A percentile compares a stretch with the other conserved stretches of the same genome.
These are phyloP conservation scores for Hystrix cristata DNA, from an alignment of 2,113 vertebrate species.

Conservation along the genomic window DNA sequence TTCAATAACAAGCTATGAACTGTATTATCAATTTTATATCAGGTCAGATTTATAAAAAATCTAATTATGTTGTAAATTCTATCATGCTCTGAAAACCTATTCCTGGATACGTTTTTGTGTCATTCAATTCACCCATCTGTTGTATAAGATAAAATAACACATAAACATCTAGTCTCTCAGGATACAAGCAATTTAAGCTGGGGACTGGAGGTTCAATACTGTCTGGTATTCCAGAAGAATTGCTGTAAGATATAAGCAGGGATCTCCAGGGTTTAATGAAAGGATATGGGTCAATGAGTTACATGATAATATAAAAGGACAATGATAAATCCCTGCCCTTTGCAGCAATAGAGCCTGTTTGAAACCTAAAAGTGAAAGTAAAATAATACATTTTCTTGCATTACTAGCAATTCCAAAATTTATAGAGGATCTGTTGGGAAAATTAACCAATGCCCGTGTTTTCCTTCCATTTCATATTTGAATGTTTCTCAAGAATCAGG, in stretches of 20 bases:
- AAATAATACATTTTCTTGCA: background rate
- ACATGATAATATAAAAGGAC: background rate
- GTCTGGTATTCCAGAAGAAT: background rate
- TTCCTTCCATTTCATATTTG: background rate
- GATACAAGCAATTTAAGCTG: background rate
- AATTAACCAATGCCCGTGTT: background rate
- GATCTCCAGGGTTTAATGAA: background rate
- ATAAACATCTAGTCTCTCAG: background rate
- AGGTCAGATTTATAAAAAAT: background rate
- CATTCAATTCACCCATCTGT: background rate
- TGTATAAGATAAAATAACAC: background rate
- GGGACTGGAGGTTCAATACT: background rate
- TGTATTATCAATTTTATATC: background rate
- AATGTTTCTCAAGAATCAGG: background rate
- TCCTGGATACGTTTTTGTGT: background rate
- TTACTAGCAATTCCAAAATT: background rate
- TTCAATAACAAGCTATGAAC: background rate
- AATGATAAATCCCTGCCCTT: constrained; percentile 29
- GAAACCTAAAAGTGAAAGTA: background rate
- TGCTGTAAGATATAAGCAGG: background rate
- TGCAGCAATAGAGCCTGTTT: background rate
- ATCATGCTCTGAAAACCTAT: background rate
- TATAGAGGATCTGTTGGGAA: background rate
- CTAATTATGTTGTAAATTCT: background rate
- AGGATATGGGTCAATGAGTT: background rate